phyloP scores from a whole-genome alignment of 2,113 vertebrate genomes.

The Morone saxatilis region DNA sequence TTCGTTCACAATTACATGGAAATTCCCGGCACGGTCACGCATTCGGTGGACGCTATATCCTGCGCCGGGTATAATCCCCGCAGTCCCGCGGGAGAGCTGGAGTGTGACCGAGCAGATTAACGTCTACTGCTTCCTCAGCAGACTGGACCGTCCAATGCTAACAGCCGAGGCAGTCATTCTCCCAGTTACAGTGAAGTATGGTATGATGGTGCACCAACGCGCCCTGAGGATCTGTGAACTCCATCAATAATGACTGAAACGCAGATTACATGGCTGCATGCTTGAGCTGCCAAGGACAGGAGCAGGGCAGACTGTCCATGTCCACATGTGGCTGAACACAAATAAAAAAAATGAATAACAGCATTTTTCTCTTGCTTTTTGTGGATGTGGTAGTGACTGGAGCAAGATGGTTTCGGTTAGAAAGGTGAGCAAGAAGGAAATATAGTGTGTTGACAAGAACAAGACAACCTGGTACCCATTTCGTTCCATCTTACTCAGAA shows the following conservation, averaged over 20 bases:
- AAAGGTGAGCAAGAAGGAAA: neutral
- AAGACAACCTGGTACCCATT: neutral
- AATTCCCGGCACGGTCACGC: conserved; percentile 82
- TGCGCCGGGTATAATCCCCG: conserved; percentile 79
- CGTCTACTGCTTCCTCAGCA: conserved; percentile 82
- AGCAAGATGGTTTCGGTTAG: neutral
- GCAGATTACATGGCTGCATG: conserved; percentile 72
- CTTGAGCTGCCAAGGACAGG: conserved; percentile 64
- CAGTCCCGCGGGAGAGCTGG: conserved; percentile 73
- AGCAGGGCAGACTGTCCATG: conserved; percentile 27
- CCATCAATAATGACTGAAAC: conserved; percentile 69
- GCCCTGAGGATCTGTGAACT: conserved; percentile 57
- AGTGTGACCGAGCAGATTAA: conserved; percentile 84
- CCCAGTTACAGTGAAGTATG: conserved; percentile 33
- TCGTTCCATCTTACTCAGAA: neutral
- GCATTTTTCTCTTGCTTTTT: conserved; percentile 35
- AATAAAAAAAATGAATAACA: conserved; percentile 50
- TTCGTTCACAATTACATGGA: conserved; percentile 84
- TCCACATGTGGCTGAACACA: conserved; percentile 50
- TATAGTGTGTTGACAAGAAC: conserved; percentile 3
- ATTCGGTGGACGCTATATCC: conserved; percentile 74
- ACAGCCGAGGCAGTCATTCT: conserved; percentile 65
- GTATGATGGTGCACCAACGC: conserved; percentile 46
- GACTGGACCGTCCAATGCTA: conserved; percentile 62
- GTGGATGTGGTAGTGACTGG: neutral